Conservation (phyloP, 1,140 invertebrate species). For the Colletes latitarsis region DNA sequence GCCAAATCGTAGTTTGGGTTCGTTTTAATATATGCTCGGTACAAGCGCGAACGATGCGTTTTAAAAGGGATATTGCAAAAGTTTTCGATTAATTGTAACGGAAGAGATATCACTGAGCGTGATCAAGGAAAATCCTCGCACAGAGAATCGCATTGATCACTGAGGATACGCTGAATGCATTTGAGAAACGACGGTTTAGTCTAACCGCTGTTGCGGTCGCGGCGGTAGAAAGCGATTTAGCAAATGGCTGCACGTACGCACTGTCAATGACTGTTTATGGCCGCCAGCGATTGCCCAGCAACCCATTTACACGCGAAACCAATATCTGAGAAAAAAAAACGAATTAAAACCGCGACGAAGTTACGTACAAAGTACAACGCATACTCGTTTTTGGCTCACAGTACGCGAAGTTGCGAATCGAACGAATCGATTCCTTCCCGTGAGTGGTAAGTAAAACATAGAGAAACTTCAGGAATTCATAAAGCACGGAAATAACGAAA, state of each 20-base stretch:
- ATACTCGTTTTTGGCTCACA: not conserved
- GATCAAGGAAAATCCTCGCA: not conserved
- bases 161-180: slow-evolving; percentile 37
- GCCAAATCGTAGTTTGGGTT: too few relatives aligned
- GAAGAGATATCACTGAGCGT: not conserved
- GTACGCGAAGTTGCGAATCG: too few relatives aligned
- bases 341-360: slow-evolving; percentile 12
- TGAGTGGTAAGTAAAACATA: too few relatives aligned
- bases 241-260: slow-evolving; percentile 42
- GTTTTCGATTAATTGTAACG: not conserved
- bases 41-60: too few relatives aligned
- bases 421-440: too few relatives aligned
- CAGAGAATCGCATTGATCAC: slow-evolving; percentile 1
- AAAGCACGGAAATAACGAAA: too few relatives aligned
- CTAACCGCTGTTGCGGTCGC: slow-evolving; percentile 50
- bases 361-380: not conserved
- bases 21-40: too few relatives aligned
- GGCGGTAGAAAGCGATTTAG: slow-evolving; percentile 59
- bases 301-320: slow-evolving; percentile 20
- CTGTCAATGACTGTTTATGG: slow-evolving; percentile 44
- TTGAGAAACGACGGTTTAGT: slow-evolving; percentile 26
- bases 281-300: slow-evolving; percentile 19
- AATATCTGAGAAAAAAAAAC: slow-evolving; percentile 22
- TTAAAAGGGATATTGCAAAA: not conserved
- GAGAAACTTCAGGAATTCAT: too few relatives aligned